These are phyloP conservation scores for Eumacrocentrus americanus DNA, from an alignment of 2,888 invertebrate genomes.

Conservation along the genomic window DNA sequence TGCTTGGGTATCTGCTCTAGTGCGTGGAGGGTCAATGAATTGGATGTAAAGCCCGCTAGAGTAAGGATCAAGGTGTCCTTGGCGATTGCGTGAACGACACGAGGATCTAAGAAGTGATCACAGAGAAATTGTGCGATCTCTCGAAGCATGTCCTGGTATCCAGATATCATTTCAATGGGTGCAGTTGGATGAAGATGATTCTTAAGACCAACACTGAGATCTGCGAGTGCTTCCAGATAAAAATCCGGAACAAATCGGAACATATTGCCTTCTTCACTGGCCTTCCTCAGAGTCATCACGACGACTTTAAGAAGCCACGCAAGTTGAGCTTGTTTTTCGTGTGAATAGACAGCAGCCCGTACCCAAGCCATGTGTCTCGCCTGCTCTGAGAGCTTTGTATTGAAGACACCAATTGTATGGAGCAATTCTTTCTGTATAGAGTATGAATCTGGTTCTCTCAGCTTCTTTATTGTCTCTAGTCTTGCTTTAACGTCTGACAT, in stretches of 20 bases:
- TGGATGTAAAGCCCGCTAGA: slow-evolving; percentile 78
- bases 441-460: slow-evolving; percentile 45
- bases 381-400: slow-evolving; percentile 66
- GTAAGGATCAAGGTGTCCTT: slow-evolving; percentile 80
- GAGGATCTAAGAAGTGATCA: slow-evolving; percentile 75
- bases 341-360: slow-evolving; percentile 70
- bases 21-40: slow-evolving; percentile 72
- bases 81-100: slow-evolving; percentile 76
- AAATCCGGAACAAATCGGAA: slow-evolving; percentile 78
- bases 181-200: slow-evolving; percentile 72
- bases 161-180: slow-evolving; percentile 65
- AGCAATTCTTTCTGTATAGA: slow-evolving; percentile 65
- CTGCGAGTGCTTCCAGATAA: slow-evolving; percentile 72
- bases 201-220: slow-evolving; percentile 69
- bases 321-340: slow-evolving; percentile 68
- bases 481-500: slow-evolving; percentile 66
- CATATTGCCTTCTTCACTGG: slow-evolving; percentile 68
- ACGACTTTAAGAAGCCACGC: slow-evolving; percentile 69
- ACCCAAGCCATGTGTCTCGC: slow-evolving; percentile 75
- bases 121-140: slow-evolving; percentile 76
- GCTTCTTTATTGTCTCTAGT: slow-evolving; percentile 56
- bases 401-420: slow-evolving; percentile 68
- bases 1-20: slow-evolving; percentile 73
- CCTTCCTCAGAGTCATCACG: slow-evolving; percentile 67
- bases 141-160: slow-evolving; percentile 68